Evolutionary conservation across 2,888 invertebrate genomes (phyloP).

Genomic region (Agrochola lychnidis): DNA sequence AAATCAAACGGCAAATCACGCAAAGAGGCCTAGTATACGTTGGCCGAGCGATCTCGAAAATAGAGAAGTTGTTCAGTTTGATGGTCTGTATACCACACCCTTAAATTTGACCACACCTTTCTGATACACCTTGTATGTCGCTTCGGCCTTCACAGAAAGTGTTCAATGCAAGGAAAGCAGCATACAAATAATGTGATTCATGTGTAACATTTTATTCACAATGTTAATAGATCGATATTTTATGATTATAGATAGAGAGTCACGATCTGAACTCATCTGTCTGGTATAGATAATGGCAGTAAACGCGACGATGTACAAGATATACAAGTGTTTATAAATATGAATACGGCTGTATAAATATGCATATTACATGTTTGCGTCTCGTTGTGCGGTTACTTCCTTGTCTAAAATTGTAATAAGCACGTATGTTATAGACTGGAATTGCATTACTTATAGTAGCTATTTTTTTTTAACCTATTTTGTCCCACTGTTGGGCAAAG

Average conservation of each 20-base stretch:
- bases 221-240: slow-evolving; percentile 8
- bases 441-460: neutral
- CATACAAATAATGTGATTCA: neutral
- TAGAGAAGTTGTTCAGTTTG: no score
- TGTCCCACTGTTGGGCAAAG: no score
- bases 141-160: neutral
- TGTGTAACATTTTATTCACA: slow-evolving; percentile 13
- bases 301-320: slow-evolving; percentile 6
- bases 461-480: no score
- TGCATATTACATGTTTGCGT: slow-evolving; percentile 7
- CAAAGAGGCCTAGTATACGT: no score
- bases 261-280: slow-evolving; percentile 55
- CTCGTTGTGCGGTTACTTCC: slow-evolving; percentile 43
- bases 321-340: slow-evolving; percentile 19
- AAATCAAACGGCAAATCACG: no score
- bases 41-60: no score
- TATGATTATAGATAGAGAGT: slow-evolving; percentile 19
- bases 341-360: slow-evolving; percentile 31
- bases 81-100: no score
- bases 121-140: no score
- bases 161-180: neutral
- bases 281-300: slow-evolving; percentile 37
- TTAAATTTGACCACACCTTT: no score
- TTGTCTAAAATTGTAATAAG: slow-evolving; percentile 16
- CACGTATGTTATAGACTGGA: neutral